A percentile compares a stretch with the other conserved stretches of the same genome.
Evolutionary conservation across 1,140 invertebrate species (phyloP).

Genomic region (Ips typographus): DNA sequence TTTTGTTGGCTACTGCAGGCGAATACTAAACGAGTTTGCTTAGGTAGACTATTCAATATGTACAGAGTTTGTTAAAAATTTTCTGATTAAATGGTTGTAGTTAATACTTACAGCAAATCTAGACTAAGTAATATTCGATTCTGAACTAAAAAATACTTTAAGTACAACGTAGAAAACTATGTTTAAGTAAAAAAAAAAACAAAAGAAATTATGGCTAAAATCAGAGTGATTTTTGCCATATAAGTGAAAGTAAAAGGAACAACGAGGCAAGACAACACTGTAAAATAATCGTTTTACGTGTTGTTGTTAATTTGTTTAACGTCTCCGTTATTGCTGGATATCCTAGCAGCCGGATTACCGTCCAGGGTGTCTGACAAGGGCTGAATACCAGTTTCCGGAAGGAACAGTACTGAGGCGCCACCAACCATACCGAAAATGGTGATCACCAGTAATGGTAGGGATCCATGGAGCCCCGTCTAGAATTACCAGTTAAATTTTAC

Average conservation of each 20-base stretch:
- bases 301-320: conserved; percentile 41
- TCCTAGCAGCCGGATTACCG: conserved; percentile 30
- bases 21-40: too few species aligned
- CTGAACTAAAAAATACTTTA: neutral
- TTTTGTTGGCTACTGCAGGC: too few species aligned
- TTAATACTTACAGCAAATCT: too few species aligned
- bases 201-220: neutral
- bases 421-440: conserved; percentile 63
- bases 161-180: neutral
- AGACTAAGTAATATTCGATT: too few species aligned
- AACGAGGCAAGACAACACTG: neutral
- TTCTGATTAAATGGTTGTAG: too few species aligned
- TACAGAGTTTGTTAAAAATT: too few species aligned
- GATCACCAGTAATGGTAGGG: conserved; percentile 64
- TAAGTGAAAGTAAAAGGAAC: neutral
- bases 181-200: neutral
- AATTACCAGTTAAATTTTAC: conserved; percentile 7
- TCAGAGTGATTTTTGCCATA: neutral
- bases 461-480: conserved; percentile 44
- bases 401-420: conserved; percentile 60
- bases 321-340: conserved; percentile 17
- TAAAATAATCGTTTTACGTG: conserved; percentile 12
- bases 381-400: conserved; percentile 59
- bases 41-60: too few species aligned
- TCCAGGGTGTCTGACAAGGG: conserved; percentile 47